phyloP scores from a whole-genome alignment of 2,888 invertebrate species.

The Agrotis ipsilon region DNA sequence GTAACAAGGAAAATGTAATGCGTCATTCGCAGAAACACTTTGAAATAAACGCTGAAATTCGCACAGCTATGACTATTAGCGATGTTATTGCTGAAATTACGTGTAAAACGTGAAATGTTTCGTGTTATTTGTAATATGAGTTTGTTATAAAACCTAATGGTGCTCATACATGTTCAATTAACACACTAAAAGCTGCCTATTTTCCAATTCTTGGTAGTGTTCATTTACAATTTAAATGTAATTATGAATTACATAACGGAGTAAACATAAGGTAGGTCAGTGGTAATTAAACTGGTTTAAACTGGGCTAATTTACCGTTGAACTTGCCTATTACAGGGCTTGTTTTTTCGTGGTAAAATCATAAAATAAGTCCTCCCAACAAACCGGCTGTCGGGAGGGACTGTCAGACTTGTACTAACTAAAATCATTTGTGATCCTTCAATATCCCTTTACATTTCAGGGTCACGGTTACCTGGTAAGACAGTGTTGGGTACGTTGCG shows the following conservation, averaged over 20 bases:
- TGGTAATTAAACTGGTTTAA: background rate
- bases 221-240: background rate
- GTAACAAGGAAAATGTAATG: conserved; percentile 3
- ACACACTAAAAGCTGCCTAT: background rate
- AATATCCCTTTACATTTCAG: too few relatives aligned
- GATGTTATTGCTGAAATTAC: background rate
- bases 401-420: too few relatives aligned
- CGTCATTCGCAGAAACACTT: conserved; percentile 5
- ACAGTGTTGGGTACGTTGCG: too few relatives aligned
- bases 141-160: background rate
- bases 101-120: background rate
- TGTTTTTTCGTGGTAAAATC: too few relatives aligned
- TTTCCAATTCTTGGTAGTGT: background rate
- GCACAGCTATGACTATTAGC: background rate
- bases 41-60: conserved; percentile 8
- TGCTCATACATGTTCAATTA: background rate
- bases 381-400: too few relatives aligned
- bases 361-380: too few relatives aligned
- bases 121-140: background rate
- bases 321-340: background rate
- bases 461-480: too few relatives aligned
- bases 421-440: too few relatives aligned
- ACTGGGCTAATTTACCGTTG: background rate
- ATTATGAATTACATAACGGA: background rate
- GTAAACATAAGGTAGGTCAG: too few relatives aligned